phyloP scores from a whole-genome alignment of 2,113 vertebrate species.

The Spilogale gracilis region DNA sequence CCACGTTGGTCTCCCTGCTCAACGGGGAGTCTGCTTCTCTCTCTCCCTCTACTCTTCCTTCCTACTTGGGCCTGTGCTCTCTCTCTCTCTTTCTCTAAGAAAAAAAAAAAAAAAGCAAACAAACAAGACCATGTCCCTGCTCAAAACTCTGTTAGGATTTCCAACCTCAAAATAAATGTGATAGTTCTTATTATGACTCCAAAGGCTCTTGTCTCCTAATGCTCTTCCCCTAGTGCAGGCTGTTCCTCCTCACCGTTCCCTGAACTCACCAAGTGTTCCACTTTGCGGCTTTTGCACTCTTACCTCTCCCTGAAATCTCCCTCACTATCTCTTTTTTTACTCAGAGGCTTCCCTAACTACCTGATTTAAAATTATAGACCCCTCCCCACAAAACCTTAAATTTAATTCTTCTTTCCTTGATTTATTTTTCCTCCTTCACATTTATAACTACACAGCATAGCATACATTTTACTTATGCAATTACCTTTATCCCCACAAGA shows the following conservation, averaged over 20 bases:
- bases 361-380: neutral
- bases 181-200: neutral
- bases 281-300: neutral
- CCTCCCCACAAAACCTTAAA: neutral
- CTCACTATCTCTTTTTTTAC: neutral
- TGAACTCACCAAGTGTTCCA: neutral
- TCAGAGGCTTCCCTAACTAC: neutral
- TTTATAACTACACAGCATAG: neutral
- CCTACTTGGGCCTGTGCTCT: too few species aligned
- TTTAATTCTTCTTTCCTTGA: neutral
- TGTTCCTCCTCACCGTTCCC: neutral
- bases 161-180: neutral
- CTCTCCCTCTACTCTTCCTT: too few species aligned
- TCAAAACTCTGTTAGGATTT: neutral
- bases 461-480: neutral
- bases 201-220: neutral
- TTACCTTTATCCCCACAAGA: neutral
- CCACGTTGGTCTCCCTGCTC: too few species aligned
- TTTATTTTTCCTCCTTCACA: slow-evolving; percentile 5
- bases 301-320: neutral
- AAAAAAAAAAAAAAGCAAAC: too few species aligned
- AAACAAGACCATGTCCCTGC: neutral
- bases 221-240: neutral
- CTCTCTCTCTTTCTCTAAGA: too few species aligned
- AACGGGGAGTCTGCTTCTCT: too few species aligned